A percentile compares a stretch with the other conserved stretches of the same genome.
These are phyloP conservation scores for Gisinianus flammeolus DNA, from an alignment of 2,888 invertebrate genomes.

Conservation along the genomic window DNA sequence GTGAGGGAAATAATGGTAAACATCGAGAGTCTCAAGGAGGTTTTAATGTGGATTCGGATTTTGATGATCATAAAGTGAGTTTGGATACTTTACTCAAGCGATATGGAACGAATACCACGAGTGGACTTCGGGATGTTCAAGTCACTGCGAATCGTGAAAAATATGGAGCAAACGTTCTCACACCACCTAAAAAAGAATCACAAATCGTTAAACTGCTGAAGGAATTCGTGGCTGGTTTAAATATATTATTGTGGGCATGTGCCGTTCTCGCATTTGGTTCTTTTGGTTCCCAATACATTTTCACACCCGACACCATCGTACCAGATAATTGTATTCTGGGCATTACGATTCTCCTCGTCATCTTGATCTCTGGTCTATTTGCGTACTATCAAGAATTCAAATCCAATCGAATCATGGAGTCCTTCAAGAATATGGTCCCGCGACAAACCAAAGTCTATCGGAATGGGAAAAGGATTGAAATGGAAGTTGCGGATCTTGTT, in stretches of 20 bases:
- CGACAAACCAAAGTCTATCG: conserved; percentile 56
- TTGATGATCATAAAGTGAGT: conserved; percentile 52
- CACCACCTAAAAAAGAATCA: conserved; percentile 62
- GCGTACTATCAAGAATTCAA: conserved; percentile 76
- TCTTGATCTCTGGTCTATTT: conserved; percentile 74
- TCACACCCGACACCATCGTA: conserved; percentile 62
- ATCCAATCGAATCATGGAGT: conserved; percentile 68
- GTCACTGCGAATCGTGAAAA: conserved; percentile 60
- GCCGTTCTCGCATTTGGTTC: conserved; percentile 64
- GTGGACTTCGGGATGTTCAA: conserved; percentile 63
- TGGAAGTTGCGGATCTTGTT: conserved; percentile 64
- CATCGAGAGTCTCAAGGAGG: neutral
- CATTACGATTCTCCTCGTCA: conserved; percentile 67
- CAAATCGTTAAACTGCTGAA: conserved; percentile 64
- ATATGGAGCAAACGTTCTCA: conserved; percentile 63
- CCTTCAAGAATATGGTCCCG: conserved; percentile 64
- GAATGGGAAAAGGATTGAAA: conserved; percentile 61
- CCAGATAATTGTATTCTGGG: conserved; percentile 63
- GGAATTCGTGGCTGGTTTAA: conserved; percentile 66
- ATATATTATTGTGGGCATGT: conserved; percentile 63
- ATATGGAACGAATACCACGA: conserved; percentile 48
- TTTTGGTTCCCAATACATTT: conserved; percentile 62
- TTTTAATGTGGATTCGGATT: neutral
- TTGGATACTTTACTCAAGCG: conserved; percentile 45
- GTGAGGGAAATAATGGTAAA: neutral